phyloP scores from a whole-genome alignment of 2,888 invertebrate genomes.

The Lapara coniferarum region DNA sequence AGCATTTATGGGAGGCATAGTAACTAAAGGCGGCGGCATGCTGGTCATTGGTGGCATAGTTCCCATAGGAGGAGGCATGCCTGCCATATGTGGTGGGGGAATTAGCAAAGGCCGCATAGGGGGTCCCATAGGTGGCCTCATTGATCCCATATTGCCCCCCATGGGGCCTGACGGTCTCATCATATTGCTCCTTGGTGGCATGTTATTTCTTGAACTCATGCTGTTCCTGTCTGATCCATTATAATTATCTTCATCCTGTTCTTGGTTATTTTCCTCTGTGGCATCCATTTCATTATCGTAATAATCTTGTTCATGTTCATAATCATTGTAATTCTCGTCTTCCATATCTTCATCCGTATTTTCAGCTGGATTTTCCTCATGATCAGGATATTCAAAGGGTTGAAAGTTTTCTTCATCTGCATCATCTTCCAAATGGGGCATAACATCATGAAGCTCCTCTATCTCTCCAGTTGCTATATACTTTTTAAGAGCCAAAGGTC shows the following conservation, averaged over 20 bases:
- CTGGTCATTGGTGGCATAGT: slow-evolving; percentile 54
- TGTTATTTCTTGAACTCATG: slow-evolving; percentile 41
- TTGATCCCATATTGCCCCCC: slow-evolving; percentile 41
- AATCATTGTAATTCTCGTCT: slow-evolving; percentile 57
- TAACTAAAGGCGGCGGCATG: slow-evolving; percentile 46
- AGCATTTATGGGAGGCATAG: slow-evolving; percentile 39
- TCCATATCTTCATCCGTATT: slow-evolving; percentile 53
- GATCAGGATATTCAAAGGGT: slow-evolving; percentile 75
- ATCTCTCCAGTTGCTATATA: slow-evolving; percentile 91
- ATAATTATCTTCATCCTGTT: slow-evolving; percentile 60
- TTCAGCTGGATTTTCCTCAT: slow-evolving; percentile 56
- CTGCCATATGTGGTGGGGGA: slow-evolving; percentile 40
- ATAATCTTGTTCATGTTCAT: slow-evolving; percentile 66
- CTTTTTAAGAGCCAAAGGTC: slow-evolving; percentile 89
- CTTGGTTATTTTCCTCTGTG: slow-evolving; percentile 69
- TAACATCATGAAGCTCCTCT: slow-evolving; percentile 90
- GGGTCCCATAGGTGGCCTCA: slow-evolving; percentile 44
- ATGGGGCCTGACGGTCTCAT: slow-evolving; percentile 39
- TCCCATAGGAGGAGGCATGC: slow-evolving; percentile 39
- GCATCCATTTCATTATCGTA: slow-evolving; percentile 73
- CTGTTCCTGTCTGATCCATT: slow-evolving; percentile 64
- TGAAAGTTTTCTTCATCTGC: slow-evolving; percentile 78
- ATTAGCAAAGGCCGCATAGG: slow-evolving; percentile 36
- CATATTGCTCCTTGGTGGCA: slow-evolving; percentile 16
- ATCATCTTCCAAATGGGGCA: slow-evolving; percentile 87